Base-by-base conservation (phyloP, 2,888 invertebrate genomes). In the Ichneumoninae sp. region DNA sequence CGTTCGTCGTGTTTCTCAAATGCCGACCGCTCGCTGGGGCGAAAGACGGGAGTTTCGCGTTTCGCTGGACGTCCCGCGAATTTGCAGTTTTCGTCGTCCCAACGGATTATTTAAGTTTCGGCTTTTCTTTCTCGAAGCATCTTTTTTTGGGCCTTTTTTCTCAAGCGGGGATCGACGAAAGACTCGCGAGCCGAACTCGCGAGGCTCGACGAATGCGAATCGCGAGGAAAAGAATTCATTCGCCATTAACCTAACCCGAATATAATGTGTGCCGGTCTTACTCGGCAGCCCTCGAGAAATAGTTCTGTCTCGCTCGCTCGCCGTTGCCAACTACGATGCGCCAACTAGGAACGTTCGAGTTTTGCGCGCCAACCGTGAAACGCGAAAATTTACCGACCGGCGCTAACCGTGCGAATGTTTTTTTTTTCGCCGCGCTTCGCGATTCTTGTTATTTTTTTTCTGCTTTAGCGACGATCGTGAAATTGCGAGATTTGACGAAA, bases 311-410 rank as follows among this genome's bases (percentile, higher is more conserved):
- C 30, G 5, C 30, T 44, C 54, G 50, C 57, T 40, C 54, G 30
- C 50, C 69, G 52, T 40, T 76, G 57, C 66, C 62, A 26, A 74
- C 33, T 30, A 72, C 16, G 40, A 30, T 68, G 47, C 50, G 33
- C 65, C 19, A 72, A 33, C 52, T 72, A 22, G 10, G 44, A 76
- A 65, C 60, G 26, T 30, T 69, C 70, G 44, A 36, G 47, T 69
- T 87, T 88, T 86, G 86, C 86, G 86, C 87, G 87, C 86, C 88
- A 88, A 88, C 62, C 80, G 81, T 68, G 54, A 84, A 81, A 54
- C 54, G 26, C n/a, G 54, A 71, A 71, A 82, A 82, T 16, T 22
- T 13, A 8, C 33, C 36, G 54, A 33, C n/a, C 2, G 36, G 47
- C 4, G 19, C 8, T 47, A 40, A 47, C 22, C 3, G 47, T 30